phyloP scores from a whole-genome alignment of 2,797 vertebrate genomes.

The Philypnodon macrostomus region DNA sequence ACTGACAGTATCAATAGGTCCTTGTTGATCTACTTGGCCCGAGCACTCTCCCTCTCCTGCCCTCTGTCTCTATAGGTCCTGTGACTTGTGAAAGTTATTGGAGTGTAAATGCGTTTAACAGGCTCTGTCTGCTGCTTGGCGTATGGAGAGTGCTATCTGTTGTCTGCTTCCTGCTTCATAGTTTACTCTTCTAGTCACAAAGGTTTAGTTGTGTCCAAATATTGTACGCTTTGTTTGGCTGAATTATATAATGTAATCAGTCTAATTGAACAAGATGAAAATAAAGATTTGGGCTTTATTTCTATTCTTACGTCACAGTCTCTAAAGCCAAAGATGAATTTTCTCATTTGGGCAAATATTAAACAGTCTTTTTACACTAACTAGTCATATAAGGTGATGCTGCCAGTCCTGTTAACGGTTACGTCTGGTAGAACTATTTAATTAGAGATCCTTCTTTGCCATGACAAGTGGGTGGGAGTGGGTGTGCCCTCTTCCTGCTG shows the following conservation, averaged over 20 bases:
- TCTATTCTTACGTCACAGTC: too few species aligned
- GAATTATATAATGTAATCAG: slow-evolving; percentile 7
- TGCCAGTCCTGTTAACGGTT: slow-evolving; percentile 21
- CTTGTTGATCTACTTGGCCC: slow-evolving; percentile 65
- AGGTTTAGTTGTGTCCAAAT: slow-evolving; percentile 2
- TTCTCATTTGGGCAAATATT: too few species aligned
- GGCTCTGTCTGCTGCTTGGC: slow-evolving; percentile 52
- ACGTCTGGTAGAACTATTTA: slow-evolving; percentile 27
- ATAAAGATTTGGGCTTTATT: not conserved
- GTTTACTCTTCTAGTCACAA: slow-evolving; percentile 10
- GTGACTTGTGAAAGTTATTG: slow-evolving; percentile 72
- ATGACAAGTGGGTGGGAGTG: slow-evolving; percentile 42
- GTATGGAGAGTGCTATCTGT: slow-evolving; percentile 33
- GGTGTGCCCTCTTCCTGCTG: slow-evolving; percentile 30
- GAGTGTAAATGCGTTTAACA: slow-evolving; percentile 72
- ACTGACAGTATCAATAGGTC: slow-evolving; percentile 69
- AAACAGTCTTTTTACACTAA: too few species aligned
- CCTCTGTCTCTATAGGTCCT: slow-evolving; percentile 27
- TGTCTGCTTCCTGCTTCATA: slow-evolving; percentile 41
- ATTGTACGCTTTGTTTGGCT: slow-evolving; percentile 3
- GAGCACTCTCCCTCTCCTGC: slow-evolving; percentile 26
- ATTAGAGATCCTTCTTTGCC: slow-evolving; percentile 23
- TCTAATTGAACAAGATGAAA: not conserved
- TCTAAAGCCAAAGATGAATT: too few species aligned
- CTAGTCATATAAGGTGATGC: too few species aligned